Conservation (phyloP, 2,113 vertebrate genomes). For the Thalassoma bifasciatum region DNA sequence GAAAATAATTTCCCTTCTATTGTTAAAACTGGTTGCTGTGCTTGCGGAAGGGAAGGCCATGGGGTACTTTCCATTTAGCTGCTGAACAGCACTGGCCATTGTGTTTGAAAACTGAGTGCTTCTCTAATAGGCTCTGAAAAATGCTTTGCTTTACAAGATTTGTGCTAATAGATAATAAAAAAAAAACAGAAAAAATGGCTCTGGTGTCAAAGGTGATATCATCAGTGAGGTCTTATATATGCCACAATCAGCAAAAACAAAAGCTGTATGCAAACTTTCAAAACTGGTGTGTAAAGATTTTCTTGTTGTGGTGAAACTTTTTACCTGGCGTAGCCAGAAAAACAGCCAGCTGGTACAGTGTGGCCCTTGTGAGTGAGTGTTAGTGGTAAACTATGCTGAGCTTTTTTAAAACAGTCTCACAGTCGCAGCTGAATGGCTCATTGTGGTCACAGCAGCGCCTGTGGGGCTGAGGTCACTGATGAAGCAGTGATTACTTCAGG, state of each 20-base stretch:
- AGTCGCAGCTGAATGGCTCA: slow-evolving; percentile 56
- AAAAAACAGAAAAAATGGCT: not conserved
- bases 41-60: not conserved
- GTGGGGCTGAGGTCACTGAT: slow-evolving; percentile 55
- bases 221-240: not conserved
- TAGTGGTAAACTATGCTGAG: slow-evolving; percentile 28
- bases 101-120: slow-evolving; percentile 1
- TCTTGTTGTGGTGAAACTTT: slow-evolving; percentile 23
- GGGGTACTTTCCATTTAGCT: slow-evolving; percentile 1
- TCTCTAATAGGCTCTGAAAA: not conserved
- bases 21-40: not conserved
- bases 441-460: slow-evolving; percentile 51
- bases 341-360: slow-evolving; percentile 8
- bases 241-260: not conserved
- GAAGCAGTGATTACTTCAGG: slow-evolving; percentile 48
- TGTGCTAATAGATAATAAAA: not conserved
- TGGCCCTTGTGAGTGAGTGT: slow-evolving; percentile 22
- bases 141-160: not conserved
- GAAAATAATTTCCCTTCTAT: too few species aligned
- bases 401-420: slow-evolving; percentile 29
- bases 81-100: slow-evolving; percentile 12
- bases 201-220: not conserved
- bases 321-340: not conserved
- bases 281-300: not conserved
- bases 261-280: not conserved